These are phyloP conservation scores for Marmota monax DNA, from an alignment of 2,113 vertebrate genomes.

Conservation along the genomic window DNA sequence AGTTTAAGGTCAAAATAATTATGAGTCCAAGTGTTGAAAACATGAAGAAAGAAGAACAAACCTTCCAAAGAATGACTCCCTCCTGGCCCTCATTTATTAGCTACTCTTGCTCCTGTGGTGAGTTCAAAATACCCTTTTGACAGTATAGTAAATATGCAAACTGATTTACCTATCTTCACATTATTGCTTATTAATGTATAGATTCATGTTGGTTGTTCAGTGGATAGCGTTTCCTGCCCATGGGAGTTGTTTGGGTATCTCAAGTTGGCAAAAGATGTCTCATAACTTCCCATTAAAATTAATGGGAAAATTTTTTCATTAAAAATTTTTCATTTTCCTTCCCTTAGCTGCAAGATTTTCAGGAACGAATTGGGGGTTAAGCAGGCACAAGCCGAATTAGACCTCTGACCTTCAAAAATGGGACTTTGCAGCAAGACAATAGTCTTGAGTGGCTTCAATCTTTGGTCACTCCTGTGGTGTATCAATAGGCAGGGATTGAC, in stretches of 20 bases:
- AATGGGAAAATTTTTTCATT: neutral
- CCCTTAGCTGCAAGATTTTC: neutral
- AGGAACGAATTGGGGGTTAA: neutral
- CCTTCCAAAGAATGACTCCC: neutral
- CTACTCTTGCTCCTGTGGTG: neutral
- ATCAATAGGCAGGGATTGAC: neutral
- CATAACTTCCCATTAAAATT: neutral
- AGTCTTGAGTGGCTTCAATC: neutral
- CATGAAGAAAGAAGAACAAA: neutral
- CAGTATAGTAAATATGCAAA: neutral
- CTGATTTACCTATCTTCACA: neutral
- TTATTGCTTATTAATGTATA: neutral
- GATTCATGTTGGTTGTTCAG: neutral
- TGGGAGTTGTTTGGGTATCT: neutral
- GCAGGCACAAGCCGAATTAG: neutral
- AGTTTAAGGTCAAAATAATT: neutral
- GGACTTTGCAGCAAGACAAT: neutral
- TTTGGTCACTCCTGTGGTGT: neutral
- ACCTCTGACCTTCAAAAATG: neutral
- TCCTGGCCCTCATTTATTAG: neutral
- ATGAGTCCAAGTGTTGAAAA: neutral
- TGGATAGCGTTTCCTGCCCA: neutral
- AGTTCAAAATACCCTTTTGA: neutral
- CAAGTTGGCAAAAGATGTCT: neutral
- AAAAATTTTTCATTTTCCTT: neutral